Evolutionary conservation across 37 sponge, comb jelly and placozoan genomes (phyloP), one percentile per base, ranked within the genome.

Genomic region (Eunapius fragilis): DNA sequence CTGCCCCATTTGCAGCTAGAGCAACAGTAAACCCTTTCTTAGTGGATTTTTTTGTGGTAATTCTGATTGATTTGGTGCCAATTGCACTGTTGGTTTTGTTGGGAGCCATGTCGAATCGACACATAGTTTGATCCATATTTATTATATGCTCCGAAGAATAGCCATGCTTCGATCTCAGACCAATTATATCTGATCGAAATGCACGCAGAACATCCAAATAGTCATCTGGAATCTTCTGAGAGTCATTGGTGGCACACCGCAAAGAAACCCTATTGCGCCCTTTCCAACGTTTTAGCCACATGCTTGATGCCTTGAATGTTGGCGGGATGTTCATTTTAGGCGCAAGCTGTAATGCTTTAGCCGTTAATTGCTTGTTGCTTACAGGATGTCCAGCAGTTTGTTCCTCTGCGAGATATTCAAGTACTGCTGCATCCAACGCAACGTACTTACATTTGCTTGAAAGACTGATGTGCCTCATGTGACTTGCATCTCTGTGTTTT

Each of bases 21-120:
- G 84, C 84, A 31, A 83, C 84, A 74, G 84, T 83, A 34, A 83
- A 83, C 25, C 84, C 84, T 23, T 74, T 83, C 58, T 83, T 83
- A 30, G 72, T 75, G n/a, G 84, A 48, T 25, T 33, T 45, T 41
- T 74, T 83, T 31, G 75, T 50, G 31, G 35, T 41, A 13, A 41
- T 74, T 9, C 84, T 41, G 41, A 41, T 41, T 41, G 41, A 41
- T 6, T 41, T 41, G 41, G 41, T 41, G 41, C 41, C 41, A 26
- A 47, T 83, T 32, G 58, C 47, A 50, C 34, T 22, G 31, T 74
- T 83, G 31, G 58, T 74, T 33, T 36, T 22, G 24, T 26, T 32
- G 22, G 50, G 30, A 34, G 84, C 75, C 75, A 83, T 83, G 75
- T 83, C 84, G 26, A 83, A 83, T 0, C 84, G 30, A 58, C 74